A percentile compares a stretch with the other conserved stretches of the same genome.
These are phyloP conservation scores for Gorsachius goisagi DNA, from an alignment of 2,113 vertebrate species.

Conservation along the genomic window DNA sequence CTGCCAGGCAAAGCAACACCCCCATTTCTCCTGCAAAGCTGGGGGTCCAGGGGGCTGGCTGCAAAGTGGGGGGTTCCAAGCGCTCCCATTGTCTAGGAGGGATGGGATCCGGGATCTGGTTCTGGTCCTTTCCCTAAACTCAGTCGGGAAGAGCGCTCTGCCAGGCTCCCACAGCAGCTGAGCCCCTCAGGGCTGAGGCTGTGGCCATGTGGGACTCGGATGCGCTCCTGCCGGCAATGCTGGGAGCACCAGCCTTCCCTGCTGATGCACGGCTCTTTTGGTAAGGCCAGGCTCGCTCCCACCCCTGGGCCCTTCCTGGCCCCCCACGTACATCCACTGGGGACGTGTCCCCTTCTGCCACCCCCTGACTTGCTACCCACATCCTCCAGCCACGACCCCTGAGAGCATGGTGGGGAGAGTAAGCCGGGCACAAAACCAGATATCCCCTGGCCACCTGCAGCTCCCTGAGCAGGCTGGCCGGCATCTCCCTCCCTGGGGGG, in stretches of 20 bases:
- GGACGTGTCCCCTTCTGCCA: not conserved
- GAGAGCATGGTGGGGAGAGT: not conserved
- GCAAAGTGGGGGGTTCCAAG: not conserved
- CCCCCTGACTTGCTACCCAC: not conserved
- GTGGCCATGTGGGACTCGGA: not conserved
- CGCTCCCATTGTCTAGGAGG: not conserved
- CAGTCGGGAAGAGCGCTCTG: not conserved
- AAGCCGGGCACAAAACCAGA: not conserved
- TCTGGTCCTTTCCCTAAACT: not conserved
- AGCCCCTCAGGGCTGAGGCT: not conserved
- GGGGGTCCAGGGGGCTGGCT: not conserved
- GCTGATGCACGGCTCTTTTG: rapidly evolving
- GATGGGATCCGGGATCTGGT: not conserved
- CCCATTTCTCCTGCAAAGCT: rapidly evolving
- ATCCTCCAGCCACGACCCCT: no score
- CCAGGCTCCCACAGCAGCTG: not conserved
- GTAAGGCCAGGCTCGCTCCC: not conserved
- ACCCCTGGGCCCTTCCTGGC: not conserved
- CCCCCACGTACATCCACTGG: no score
- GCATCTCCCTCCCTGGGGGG: not conserved
- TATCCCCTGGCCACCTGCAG: not conserved
- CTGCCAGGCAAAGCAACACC: not conserved
- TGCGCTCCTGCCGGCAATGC: rapidly evolving
- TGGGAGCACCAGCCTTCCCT: rapidly evolving
- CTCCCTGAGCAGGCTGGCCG: not conserved